Evolutionary conservation across 2,888 invertebrate genomes (phyloP).

Genomic region (Epinotia demarniana): DNA sequence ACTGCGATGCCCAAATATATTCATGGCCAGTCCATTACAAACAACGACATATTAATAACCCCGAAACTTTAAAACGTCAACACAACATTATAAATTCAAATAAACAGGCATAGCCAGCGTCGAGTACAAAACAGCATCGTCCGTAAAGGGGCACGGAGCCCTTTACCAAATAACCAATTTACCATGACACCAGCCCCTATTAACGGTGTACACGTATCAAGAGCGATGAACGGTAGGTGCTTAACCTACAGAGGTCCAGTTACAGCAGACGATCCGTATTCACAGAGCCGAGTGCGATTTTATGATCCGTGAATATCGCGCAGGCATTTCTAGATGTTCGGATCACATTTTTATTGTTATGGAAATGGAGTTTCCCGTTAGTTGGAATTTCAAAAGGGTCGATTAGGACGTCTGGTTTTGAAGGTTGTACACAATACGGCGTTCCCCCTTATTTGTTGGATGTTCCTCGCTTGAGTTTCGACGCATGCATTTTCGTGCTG

Average conservation of each 20-base stretch:
- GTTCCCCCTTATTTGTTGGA: conserved; percentile 77
- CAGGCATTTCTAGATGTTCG: conserved; percentile 83
- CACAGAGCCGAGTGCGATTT: conserved; percentile 75
- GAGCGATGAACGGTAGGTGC: conserved; percentile 55
- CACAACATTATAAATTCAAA: conserved; percentile 58
- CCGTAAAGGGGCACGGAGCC: conserved; percentile 63
- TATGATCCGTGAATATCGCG: conserved; percentile 84
- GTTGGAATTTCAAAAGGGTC: conserved; percentile 84
- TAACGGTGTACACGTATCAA: conserved; percentile 58
- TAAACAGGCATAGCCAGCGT: conserved; percentile 58
- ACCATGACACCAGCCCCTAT: conserved; percentile 62
- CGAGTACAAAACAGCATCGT: conserved; percentile 67
- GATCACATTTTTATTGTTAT: conserved; percentile 85
- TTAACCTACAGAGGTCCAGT: conserved; percentile 67
- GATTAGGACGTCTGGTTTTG: conserved; percentile 84
- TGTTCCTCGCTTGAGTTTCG: conserved; percentile 63
- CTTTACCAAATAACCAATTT: conserved; percentile 69
- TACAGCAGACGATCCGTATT: conserved; percentile 72
- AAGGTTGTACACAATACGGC: conserved; percentile 80
- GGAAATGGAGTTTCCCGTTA: conserved; percentile 84
- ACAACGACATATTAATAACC: conserved; percentile 7
- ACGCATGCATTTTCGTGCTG: conserved; percentile 68
- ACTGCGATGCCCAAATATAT: background rate
- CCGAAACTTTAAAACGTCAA: conserved; percentile 51
- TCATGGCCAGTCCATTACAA: background rate